A percentile compares a stretch with the other conserved stretches of the same genome.
Evolutionary conservation across 2,113 vertebrate genomes (phyloP).

Genomic region (Eulemur macaco): DNA sequence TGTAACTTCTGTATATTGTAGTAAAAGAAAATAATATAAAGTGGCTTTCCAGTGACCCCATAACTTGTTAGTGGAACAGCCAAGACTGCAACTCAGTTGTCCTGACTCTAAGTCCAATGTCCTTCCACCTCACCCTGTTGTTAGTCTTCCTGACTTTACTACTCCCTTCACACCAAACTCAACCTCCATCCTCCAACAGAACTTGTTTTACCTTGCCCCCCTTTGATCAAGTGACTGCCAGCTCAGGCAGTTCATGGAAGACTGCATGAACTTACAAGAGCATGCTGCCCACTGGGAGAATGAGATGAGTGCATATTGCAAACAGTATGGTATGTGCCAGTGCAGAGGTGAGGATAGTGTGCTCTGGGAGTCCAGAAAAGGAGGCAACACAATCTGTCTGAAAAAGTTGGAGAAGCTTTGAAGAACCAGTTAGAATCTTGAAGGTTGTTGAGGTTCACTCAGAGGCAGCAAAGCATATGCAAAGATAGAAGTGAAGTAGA

Average conservation of each 20-base stretch:
- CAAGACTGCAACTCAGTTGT: neutral
- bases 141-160: neutral
- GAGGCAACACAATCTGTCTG: neutral
- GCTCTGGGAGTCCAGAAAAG: neutral
- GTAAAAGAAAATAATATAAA: neutral
- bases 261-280: neutral
- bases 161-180: neutral
- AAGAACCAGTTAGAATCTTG: neutral
- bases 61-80: neutral
- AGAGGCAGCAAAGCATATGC: neutral
- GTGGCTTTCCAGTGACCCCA: neutral
- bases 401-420: neutral
- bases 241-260: neutral
- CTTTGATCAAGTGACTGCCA: neutral
- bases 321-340: neutral
- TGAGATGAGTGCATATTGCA: neutral
- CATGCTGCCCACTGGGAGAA: neutral
- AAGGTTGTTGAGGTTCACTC: neutral
- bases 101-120: neutral
- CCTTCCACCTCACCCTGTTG: neutral
- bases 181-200: neutral
- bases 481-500: neutral
- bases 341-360: neutral
- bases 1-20: constrained; percentile 23
- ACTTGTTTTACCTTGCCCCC: neutral